These are phyloP conservation scores for Tamandua tetradactyla DNA, from an alignment of 2,797 vertebrate genomes.

Conservation along the genomic window DNA sequence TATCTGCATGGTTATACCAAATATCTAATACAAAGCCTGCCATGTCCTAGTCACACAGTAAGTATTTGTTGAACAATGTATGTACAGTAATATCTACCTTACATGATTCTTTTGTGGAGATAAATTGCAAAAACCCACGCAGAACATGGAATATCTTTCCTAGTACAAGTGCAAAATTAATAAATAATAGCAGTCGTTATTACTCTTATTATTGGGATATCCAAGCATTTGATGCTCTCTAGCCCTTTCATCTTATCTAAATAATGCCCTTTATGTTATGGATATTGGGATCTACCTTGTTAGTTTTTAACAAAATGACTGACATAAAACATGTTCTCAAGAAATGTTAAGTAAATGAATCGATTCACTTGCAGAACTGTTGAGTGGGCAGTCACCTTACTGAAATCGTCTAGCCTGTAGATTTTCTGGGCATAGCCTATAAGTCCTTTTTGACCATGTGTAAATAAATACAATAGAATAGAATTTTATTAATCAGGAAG, in stretches of 20 bases:
- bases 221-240: neutral
- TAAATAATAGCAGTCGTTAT: neutral
- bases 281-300: constrained; percentile 21
- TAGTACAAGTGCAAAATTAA: neutral
- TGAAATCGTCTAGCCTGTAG: neutral
- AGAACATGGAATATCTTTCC: neutral
- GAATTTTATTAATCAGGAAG: neutral
- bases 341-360: constrained; percentile 33
- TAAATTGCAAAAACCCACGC: neutral
- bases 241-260: constrained; percentile 24
- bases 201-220: neutral
- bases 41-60: neutral
- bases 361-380: constrained; percentile 41
- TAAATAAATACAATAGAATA: neutral
- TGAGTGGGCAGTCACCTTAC: neutral
- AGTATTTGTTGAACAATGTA: neutral
- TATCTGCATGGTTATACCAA: neutral
- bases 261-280: neutral
- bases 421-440: neutral
- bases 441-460: neutral
- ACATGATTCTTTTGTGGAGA: neutral
- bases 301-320: constrained; percentile 37
- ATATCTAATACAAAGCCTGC: neutral
- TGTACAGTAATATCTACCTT: neutral
- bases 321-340: constrained; percentile 46